These are phyloP conservation scores for Agonopterix alstromeriana DNA, from an alignment of 2,888 invertebrate species.

Conservation along the genomic window DNA sequence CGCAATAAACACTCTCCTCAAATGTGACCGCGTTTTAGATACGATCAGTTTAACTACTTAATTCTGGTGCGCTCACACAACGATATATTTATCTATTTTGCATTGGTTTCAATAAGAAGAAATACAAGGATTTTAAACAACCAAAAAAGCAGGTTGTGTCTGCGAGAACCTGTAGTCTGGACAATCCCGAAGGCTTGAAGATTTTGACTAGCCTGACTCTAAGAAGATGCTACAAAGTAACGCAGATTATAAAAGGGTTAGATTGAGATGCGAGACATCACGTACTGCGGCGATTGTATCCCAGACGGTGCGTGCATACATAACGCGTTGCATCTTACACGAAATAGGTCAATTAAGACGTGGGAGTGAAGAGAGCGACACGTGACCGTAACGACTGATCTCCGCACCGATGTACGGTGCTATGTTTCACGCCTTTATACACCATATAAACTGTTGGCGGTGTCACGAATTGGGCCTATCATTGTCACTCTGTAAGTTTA, in stretches of 20 bases:
- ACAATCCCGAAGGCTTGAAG: neutral
- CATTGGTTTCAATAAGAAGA: neutral
- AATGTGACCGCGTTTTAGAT: slow-evolving; percentile 32
- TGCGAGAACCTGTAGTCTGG: no score
- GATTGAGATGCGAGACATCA: slow-evolving; percentile 35
- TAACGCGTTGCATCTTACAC: slow-evolving; percentile 49
- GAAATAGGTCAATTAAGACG: slow-evolving; percentile 76
- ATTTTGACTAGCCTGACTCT: neutral
- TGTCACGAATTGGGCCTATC: slow-evolving; percentile 22
- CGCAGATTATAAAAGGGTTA: neutral
- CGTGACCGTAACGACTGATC: slow-evolving; percentile 73
- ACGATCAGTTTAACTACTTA: slow-evolving; percentile 24
- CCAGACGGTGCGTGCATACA: slow-evolving; percentile 49
- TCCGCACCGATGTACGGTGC: slow-evolving; percentile 47
- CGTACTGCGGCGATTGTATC: slow-evolving; percentile 71
- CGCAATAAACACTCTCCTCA: slow-evolving; percentile 43
- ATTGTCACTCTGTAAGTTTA: no score
- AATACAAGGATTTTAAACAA: no score
- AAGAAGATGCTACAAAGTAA: neutral
- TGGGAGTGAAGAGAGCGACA: slow-evolving; percentile 60
- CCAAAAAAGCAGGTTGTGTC: no score
- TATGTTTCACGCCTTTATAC: slow-evolving; percentile 64
- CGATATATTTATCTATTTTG: slow-evolving; percentile 1
- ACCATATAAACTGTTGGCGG: slow-evolving; percentile 32
- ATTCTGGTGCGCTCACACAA: slow-evolving; percentile 6